These are phyloP conservation scores for Lithodes maja DNA, from an alignment of 2,888 invertebrate species.

Conservation along the genomic window DNA sequence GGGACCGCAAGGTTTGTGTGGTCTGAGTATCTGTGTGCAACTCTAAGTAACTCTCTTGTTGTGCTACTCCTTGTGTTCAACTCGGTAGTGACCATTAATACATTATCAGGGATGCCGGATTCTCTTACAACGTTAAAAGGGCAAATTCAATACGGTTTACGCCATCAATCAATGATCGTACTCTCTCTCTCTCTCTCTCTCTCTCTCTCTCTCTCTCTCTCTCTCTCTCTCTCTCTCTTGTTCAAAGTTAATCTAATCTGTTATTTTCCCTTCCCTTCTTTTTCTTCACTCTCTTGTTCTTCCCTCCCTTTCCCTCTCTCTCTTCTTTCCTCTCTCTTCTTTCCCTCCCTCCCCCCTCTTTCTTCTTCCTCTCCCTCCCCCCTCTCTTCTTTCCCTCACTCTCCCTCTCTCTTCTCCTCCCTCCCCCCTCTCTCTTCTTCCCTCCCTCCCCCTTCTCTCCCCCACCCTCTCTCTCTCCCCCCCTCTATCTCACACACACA, in stretches of 20 bases:
- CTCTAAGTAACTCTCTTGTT: too few relatives aligned
- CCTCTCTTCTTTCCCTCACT: neutral
- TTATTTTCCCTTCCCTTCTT: neutral
- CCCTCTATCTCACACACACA: neutral
- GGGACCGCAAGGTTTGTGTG: too few relatives aligned
- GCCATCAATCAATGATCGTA: too few relatives aligned
- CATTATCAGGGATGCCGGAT: too few relatives aligned
- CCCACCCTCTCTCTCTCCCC: neutral
- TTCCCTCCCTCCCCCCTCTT: neutral
- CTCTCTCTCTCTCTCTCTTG: neutral
- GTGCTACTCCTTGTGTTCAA: too few relatives aligned
- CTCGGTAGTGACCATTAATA: too few relatives aligned
- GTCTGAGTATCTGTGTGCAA: too few relatives aligned
- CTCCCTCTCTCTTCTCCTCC: neutral
- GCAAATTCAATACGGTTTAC: too few relatives aligned
- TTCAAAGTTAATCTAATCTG: neutral
- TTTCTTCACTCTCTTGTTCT: neutral
- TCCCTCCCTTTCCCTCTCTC: neutral
- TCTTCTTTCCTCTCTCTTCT: neutral
- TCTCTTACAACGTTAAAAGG: too few relatives aligned
- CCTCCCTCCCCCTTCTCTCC: constrained; percentile 1
- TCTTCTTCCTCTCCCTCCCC: neutral
- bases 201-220: neutral
- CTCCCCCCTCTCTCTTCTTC: neutral
- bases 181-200: too few relatives aligned